Conservation (phyloP, 2,113 vertebrate genomes). For the Centropristis striata region DNA sequence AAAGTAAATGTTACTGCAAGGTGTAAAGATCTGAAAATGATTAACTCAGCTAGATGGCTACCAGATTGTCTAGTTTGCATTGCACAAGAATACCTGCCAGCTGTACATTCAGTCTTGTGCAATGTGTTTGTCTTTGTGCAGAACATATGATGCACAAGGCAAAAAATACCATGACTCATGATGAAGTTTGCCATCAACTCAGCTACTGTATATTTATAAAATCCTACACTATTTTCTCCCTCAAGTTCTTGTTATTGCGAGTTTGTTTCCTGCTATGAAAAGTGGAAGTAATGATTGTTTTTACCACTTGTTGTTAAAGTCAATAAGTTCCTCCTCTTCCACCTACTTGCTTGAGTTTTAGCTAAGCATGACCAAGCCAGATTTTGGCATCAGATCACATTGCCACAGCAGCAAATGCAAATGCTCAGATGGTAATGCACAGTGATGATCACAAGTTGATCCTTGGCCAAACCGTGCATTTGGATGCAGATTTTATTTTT, state of each 20-base stretch:
- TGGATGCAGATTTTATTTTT: slow-evolving; percentile 18
- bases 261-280: background rate
- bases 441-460: slow-evolving; percentile 33
- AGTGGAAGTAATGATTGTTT: background rate
- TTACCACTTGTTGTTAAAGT: background rate
- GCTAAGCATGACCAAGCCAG: background rate
- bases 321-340: background rate
- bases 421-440: slow-evolving; percentile 25
- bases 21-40: background rate
- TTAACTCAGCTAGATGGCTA: background rate
- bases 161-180: slow-evolving; percentile 6
- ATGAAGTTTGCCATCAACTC: slow-evolving; percentile 6
- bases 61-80: background rate
- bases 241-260: background rate
- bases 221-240: background rate
- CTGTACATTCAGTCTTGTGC: background rate
- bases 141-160: slow-evolving; percentile 6
- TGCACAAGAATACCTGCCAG: background rate
- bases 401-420: slow-evolving; percentile 27
- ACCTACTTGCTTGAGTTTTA: slow-evolving; percentile 5
- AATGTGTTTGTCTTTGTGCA: slow-evolving; percentile 6
- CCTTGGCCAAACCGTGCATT: slow-evolving; percentile 24
- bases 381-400: background rate
- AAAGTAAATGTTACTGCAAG: background rate
- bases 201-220: background rate